A percentile compares a stretch with the other conserved stretches of the same genome.
Conservation (phyloP, 1,140 invertebrate species). For the Scaptomyza graminum region DNA sequence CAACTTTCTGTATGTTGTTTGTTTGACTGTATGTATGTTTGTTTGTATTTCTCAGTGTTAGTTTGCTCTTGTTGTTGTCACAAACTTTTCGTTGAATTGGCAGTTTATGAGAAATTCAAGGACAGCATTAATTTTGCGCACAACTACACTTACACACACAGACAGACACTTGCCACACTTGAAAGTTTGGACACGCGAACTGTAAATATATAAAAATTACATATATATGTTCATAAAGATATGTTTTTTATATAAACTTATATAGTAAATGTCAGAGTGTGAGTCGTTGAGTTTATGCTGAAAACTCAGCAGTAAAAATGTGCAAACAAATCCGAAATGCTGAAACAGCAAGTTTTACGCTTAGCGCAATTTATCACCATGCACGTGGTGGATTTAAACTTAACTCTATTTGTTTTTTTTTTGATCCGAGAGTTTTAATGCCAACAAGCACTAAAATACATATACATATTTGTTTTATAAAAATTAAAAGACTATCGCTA, state of each 20-base stretch:
- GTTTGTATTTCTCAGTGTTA: no score
- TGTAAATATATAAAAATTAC: constrained; percentile 7
- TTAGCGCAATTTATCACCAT: constrained; percentile 16
- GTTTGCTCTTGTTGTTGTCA: constrained; percentile 27
- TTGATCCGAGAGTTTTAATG: neutral
- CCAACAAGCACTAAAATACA: no score
- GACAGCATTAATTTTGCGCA: constrained; percentile 69
- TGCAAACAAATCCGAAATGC: constrained; percentile 60
- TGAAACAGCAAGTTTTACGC: constrained; percentile 31
- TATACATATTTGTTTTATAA: no score
- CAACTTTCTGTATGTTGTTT: constrained; percentile 54
- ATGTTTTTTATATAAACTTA: neutral
- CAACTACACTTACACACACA: constrained; percentile 31
- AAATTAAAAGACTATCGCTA: no score
- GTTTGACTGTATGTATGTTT: neutral
- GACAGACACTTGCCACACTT: constrained; percentile 20
- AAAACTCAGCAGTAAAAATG: constrained; percentile 61
- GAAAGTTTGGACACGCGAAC: constrained; percentile 56
- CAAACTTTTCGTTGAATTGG: constrained; percentile 73
- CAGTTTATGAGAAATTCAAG: constrained; percentile 79
- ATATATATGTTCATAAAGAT: constrained; percentile 11
- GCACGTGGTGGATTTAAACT: constrained; percentile 12
- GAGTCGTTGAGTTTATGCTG: constrained; percentile 36
- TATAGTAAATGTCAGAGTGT: constrained; percentile 2
- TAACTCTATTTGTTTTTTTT: constrained; percentile 4